Conservation (phyloP, 1,140 invertebrate genomes). For the Diprion similis region DNA sequence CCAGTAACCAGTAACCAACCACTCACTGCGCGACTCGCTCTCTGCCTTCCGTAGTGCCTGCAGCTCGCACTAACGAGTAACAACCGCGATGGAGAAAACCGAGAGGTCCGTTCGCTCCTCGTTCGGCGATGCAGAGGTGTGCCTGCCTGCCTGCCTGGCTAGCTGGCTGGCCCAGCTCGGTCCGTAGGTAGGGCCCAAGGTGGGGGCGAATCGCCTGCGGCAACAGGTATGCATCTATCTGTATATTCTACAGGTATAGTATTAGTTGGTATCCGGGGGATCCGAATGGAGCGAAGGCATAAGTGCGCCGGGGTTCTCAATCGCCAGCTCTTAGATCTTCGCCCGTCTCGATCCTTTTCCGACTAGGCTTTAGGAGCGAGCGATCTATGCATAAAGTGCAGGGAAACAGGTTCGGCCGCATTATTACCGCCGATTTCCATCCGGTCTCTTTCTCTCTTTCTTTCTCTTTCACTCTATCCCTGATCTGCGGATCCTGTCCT, state of each 20-base stretch:
- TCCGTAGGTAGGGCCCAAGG: not conserved
- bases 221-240: not conserved
- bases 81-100: not conserved
- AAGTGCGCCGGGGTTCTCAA: not conserved
- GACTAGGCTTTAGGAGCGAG: no score
- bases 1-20: not conserved
- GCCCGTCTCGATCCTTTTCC: no score
- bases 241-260: no score
- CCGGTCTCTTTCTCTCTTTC: no score
- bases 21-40: not conserved
- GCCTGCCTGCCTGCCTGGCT: not conserved
- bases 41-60: not conserved
- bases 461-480: no score
- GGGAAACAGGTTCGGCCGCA: no score
- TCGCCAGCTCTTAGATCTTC: not conserved
- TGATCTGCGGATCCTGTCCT: no score
- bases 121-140: not conserved
- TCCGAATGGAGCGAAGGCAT: not conserved
- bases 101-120: not conserved
- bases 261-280: no score
- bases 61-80: no score
- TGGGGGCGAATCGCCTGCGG: not conserved
- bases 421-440: no score
- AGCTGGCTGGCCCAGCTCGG: not conserved
- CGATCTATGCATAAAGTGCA: no score